Base-by-base conservation (phyloP, 1,140 invertebrate genomes). In the Mycetomoellerius zeteki region DNA sequence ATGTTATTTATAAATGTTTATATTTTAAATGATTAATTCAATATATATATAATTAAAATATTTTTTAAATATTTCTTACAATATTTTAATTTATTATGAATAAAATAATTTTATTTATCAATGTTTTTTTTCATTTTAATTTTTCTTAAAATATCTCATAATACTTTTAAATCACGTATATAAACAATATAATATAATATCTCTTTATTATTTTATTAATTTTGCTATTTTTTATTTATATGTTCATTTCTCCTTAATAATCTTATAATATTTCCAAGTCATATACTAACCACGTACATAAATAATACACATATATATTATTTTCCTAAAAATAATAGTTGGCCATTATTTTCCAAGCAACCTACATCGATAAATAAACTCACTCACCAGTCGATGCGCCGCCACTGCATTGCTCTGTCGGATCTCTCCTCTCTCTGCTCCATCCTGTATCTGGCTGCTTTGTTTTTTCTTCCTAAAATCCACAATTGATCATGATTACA, bases 351-450 rank as follows among this genome's bases (percentile, higher is more conserved):
- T 64, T 50, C 37, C 37, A 3, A 64, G 37, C 33, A n/a, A 78
- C 27, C 24, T 77, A 33, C 27, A 5, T n/a, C 24, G 10, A 77
- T 64, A 78, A 78, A 78, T 58, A 64, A 64, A 65, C 37, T 50
- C 6, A 50, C 37, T 30, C 33, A 64, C 24, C 16, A 50, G 12
- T 78, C 37, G 58, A 78, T 62, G 24, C 37, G 12, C 12, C 54
- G n/a, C n/a, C 30, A 19, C n/a, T 33, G 72, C 12, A 21, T 16
- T 76, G 33, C 21, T 37, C 33, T 19, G 19, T 43, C 2, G 19
- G 30, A n/a, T 0, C 33, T 43, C 37, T 43, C 10, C 37, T 43
- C 37, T 43, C 37, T n/a, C 37, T 62, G 19, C 37, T 62, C 19
- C 16, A 47, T 47, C 30, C 47, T 24, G 30, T 6, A 76, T 43